phyloP scores from a whole-genome alignment of 92 coral and sea anemone species.

The Hydrozoanthus gracilis region DNA sequence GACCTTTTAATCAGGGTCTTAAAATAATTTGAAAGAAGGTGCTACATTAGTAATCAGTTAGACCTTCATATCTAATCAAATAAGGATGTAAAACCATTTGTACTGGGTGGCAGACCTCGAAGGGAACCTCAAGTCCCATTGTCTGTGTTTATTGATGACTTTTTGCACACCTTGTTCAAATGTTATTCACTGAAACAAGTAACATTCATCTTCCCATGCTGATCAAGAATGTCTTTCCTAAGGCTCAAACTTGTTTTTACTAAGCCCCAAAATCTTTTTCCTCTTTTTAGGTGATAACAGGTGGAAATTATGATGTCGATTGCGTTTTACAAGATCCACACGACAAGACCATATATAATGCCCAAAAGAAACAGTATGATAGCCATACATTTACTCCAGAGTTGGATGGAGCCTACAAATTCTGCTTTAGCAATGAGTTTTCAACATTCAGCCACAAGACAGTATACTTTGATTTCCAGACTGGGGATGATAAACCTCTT shows the following conservation, averaged over 20 bases:
- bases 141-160: too few relatives aligned
- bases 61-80: too few relatives aligned
- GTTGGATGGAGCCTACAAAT: constrained; percentile 84
- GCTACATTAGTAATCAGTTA: too few relatives aligned
- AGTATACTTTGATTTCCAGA: constrained; percentile 97
- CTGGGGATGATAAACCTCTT: constrained; percentile 89
- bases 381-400: constrained; percentile 86
- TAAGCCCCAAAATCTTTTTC: background rate
- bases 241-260: background rate
- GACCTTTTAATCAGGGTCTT: too few relatives aligned
- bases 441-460: constrained; percentile 99
- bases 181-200: background rate
- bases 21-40: too few relatives aligned
- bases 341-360: constrained; percentile 79
- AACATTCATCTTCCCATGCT: background rate
- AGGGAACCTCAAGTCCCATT: too few relatives aligned
- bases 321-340: constrained; percentile 79
- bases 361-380: constrained; percentile 97
- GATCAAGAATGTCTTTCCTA: background rate
- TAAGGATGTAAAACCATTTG: too few relatives aligned
- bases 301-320: constrained; percentile 99
- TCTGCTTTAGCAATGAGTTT: constrained; percentile 99
- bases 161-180: background rate
- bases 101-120: too few relatives aligned
- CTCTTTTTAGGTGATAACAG: constrained; percentile 86